Evolutionary conservation across 2,797 vertebrate species (phyloP).

Genomic region (Platyrinchus mystaceus): DNA sequence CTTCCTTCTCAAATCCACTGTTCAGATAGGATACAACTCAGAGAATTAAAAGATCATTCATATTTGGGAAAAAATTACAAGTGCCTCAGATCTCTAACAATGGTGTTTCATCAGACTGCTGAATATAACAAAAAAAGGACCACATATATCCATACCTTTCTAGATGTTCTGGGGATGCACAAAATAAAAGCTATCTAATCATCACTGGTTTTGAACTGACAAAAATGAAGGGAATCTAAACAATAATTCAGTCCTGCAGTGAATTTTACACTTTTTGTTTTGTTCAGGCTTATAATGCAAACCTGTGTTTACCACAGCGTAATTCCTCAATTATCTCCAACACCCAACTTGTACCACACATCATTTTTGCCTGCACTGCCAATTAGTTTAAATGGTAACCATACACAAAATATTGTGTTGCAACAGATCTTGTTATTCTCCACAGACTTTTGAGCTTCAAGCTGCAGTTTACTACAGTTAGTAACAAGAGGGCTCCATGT

Average conservation of each 20-base stretch:
- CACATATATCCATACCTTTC: not conserved
- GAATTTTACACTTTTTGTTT: not conserved
- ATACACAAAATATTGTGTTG: not conserved
- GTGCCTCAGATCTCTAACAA: not conserved
- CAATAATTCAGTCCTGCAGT: not conserved
- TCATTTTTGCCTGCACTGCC: not conserved
- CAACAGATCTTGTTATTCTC: not conserved
- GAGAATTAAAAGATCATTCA: not conserved
- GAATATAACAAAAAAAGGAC: not conserved
- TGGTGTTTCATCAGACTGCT: not conserved
- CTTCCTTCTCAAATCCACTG: not conserved
- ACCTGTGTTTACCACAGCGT: not conserved
- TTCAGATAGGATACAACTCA: not conserved
- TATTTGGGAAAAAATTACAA: not conserved
- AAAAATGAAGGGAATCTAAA: not conserved
- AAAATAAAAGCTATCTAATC: not conserved
- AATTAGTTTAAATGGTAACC: not conserved
- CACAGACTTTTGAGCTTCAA: not conserved
- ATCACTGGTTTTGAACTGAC: not conserved
- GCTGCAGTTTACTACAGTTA: constrained; percentile 18
- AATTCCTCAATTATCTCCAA: not conserved
- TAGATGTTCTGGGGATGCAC: not conserved
- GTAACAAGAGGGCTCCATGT: not conserved
- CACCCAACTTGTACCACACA: not conserved
- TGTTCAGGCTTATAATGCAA: not conserved